Conservation (phyloP, 2,113 vertebrate genomes). For the Cichladusa arquata region DNA sequence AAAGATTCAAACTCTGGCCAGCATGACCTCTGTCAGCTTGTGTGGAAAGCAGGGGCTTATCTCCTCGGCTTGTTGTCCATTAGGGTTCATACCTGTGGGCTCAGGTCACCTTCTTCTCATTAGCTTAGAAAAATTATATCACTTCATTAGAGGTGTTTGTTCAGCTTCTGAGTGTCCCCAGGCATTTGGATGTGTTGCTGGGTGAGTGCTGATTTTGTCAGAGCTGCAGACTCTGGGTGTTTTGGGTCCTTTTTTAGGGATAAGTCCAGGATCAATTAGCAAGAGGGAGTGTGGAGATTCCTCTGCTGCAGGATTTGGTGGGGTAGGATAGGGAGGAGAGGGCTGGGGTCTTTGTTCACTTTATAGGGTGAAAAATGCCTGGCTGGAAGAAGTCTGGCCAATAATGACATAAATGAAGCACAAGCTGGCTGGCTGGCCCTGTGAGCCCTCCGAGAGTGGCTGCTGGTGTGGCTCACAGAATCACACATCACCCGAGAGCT, state of each 20-base stretch:
- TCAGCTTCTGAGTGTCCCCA: constrained; percentile 6
- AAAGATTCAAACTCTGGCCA: constrained; percentile 59
- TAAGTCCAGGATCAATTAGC: not conserved
- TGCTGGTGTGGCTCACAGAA: not conserved
- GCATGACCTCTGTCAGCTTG: constrained; percentile 69
- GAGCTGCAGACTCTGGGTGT: not conserved
- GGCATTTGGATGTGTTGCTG: not conserved
- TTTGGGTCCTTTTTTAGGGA: not conserved
- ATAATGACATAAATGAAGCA: not conserved
- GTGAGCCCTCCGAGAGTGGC: not conserved
- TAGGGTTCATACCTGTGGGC: constrained; percentile 61
- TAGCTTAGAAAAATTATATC: constrained; percentile 62
- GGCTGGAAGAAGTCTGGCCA: not conserved
- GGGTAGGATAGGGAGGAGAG: not conserved
- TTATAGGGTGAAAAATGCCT: not conserved
- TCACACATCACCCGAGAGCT: not conserved
- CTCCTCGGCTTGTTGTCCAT: constrained; percentile 55
- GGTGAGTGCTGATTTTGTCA: not conserved
- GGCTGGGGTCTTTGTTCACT: not conserved
- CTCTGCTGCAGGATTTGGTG: not conserved
- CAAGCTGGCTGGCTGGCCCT: not conserved
- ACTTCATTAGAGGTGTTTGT: constrained; percentile 32
- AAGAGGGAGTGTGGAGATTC: not conserved
- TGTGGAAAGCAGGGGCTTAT: constrained; percentile 70
- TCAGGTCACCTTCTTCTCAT: constrained; percentile 53